These are phyloP conservation scores for Pocillopora verrucosa DNA, from an alignment of 64 coral and sea anemone species.

Conservation along the genomic window DNA sequence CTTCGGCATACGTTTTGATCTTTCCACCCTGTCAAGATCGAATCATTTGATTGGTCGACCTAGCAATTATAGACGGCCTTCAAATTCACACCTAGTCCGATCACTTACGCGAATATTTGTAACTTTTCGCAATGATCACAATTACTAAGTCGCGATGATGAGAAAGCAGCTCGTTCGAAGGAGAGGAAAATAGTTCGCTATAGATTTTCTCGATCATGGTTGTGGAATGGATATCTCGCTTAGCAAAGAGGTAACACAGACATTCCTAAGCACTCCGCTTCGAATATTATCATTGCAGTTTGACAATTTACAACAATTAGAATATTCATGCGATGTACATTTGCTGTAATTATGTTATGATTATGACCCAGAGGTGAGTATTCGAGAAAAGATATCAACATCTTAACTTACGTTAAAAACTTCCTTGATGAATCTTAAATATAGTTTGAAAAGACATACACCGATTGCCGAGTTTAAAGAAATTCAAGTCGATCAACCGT, in stretches of 20 bases:
- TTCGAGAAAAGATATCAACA: too few species aligned
- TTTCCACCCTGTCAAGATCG: not conserved
- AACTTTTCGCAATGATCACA: not conserved
- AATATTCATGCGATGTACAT: too few species aligned
- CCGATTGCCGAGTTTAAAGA: too few species aligned
- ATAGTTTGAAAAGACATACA: too few species aligned
- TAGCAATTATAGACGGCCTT: too few species aligned
- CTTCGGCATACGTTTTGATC: not conserved
- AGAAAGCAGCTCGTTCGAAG: not conserved
- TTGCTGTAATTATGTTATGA: too few species aligned
- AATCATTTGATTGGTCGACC: not conserved
- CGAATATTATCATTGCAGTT: not conserved
- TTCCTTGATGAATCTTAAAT: too few species aligned
- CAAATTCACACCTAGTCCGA: not conserved
- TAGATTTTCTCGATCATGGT: constrained; percentile 12
- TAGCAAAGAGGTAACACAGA: constrained; percentile 50
- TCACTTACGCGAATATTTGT: not conserved
- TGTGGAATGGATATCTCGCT: constrained; percentile 67
- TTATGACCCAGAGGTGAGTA: too few species aligned
- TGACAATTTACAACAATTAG: too few species aligned
- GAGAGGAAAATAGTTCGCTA: not conserved
- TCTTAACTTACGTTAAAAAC: too few species aligned
- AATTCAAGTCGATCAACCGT: too few species aligned
- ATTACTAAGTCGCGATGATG: not conserved
- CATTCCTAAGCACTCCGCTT: not conserved